Conservation (phyloP, 2,888 invertebrate species). For the Calameuta pallipes region DNA sequence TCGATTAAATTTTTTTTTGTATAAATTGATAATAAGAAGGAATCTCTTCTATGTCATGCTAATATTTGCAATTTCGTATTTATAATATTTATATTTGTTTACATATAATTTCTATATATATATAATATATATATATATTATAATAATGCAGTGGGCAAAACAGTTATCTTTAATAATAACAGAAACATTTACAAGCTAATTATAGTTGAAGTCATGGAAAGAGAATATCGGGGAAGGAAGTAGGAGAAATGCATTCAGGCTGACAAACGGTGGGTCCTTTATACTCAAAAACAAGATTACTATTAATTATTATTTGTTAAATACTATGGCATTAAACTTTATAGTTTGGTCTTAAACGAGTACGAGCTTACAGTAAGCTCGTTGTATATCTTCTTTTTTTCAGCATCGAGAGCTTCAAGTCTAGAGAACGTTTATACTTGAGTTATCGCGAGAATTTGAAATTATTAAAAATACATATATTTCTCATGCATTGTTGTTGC, state of each 20-base stretch:
- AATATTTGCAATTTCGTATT: slow-evolving; percentile 32
- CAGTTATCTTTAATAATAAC: slow-evolving; percentile 43
- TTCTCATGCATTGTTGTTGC: slow-evolving; percentile 45
- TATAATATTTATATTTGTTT: slow-evolving; percentile 53
- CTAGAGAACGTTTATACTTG: neutral
- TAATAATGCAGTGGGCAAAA: slow-evolving; percentile 45
- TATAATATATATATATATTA: slow-evolving; percentile 21
- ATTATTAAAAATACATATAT: slow-evolving; percentile 56
- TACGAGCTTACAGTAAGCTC: neutral
- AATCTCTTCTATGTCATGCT: neutral
- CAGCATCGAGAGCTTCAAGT: neutral
- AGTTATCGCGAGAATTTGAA: slow-evolving; percentile 36
- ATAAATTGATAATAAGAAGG: neutral
- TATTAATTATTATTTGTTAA: slow-evolving; percentile 24
- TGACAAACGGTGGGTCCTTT: slow-evolving; percentile 36
- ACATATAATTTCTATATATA: slow-evolving; percentile 42
- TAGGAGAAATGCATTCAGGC: slow-evolving; percentile 29
- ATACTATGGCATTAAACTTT: neutral
- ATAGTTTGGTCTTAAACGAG: neutral
- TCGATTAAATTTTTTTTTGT: neutral
- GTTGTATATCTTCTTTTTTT: neutral
- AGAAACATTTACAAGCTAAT: slow-evolving; percentile 39
- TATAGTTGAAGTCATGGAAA: slow-evolving; percentile 20
- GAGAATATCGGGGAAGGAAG: neutral
- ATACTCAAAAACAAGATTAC: slow-evolving; percentile 47